A percentile compares a stretch with the other conserved stretches of the same genome.
Conservation (phyloP, 1,140 invertebrate genomes). For the Chlorops oryzae region DNA sequence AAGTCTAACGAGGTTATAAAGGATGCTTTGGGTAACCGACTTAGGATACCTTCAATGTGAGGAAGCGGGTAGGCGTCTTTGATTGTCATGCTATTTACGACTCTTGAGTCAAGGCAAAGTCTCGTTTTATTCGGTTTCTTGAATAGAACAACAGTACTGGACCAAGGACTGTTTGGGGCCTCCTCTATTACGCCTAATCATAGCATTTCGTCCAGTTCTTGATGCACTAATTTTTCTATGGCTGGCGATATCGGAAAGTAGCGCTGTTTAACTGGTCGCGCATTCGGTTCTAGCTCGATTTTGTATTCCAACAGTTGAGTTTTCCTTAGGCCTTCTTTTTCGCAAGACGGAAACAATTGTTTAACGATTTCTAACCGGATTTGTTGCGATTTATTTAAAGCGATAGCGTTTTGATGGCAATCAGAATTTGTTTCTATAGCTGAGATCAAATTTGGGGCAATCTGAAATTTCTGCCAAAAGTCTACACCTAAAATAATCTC, state of each 20-base stretch:
- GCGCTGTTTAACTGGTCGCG: conserved; percentile 3
- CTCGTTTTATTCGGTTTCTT: conserved; percentile 8
- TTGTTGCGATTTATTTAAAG: neutral
- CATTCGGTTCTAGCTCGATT: neutral
- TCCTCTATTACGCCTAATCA: conserved; percentile 16
- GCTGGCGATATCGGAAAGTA: conserved; percentile 15
- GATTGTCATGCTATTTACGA: conserved; percentile 7
- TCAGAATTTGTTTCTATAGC: neutral
- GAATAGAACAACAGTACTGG: conserved; percentile 8
- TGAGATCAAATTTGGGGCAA: neutral
- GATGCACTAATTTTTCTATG: conserved; percentile 15
- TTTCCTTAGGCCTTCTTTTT: neutral
- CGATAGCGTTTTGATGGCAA: neutral
- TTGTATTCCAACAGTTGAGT: neutral
- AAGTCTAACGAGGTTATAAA: conserved; percentile 7
- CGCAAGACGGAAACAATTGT: conserved; percentile 1
- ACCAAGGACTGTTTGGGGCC: conserved; percentile 14
- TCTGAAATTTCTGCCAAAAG: conserved; percentile 14
- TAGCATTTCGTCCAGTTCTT: conserved; percentile 15
- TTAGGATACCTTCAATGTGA: conserved; percentile 11
- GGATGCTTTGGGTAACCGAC: conserved; percentile 11
- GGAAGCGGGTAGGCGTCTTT: conserved; percentile 13
- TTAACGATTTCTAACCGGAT: neutral
- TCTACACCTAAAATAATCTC: conserved; percentile 15
- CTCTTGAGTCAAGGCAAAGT: conserved; percentile 10